Conservation (phyloP, 2,113 vertebrate genomes). For the Petromus typicus region DNA sequence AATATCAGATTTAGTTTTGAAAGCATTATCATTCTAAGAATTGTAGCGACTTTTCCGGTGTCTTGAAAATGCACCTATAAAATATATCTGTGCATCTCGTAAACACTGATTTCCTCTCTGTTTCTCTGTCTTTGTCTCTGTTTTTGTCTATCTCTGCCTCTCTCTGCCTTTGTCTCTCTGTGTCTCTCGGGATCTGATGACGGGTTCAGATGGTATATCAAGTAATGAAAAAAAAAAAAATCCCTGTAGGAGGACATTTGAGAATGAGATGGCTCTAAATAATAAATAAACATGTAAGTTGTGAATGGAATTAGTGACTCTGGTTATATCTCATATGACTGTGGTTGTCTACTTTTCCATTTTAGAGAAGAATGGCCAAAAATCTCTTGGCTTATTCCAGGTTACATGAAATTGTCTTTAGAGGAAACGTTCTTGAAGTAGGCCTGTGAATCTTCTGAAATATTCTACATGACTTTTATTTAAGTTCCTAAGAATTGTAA, state of each 20-base stretch:
- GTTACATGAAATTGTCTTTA: background rate
- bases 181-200: background rate
- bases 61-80: background rate
- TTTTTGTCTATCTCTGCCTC: background rate
- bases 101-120: background rate
- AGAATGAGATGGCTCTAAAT: background rate
- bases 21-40: background rate
- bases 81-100: background rate
- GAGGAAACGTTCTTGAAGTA: background rate
- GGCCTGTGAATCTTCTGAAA: background rate
- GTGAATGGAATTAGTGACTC: background rate
- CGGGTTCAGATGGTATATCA: background rate
- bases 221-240: background rate
- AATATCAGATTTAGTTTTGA: background rate
- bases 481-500: background rate
- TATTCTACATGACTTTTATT: background rate
- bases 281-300: background rate
- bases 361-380: background rate
- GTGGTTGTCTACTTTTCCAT: background rate
- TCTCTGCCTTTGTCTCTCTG: no score
- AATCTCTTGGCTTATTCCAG: background rate
- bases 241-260: rapidly evolving
- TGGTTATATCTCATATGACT: background rate
- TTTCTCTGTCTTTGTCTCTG: background rate
- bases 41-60: background rate